Evolutionary conservation across 1,140 invertebrate genomes (phyloP), one percentile per base, ranked within the genome.

Genomic region (Dinoponera quadriceps): DNA sequence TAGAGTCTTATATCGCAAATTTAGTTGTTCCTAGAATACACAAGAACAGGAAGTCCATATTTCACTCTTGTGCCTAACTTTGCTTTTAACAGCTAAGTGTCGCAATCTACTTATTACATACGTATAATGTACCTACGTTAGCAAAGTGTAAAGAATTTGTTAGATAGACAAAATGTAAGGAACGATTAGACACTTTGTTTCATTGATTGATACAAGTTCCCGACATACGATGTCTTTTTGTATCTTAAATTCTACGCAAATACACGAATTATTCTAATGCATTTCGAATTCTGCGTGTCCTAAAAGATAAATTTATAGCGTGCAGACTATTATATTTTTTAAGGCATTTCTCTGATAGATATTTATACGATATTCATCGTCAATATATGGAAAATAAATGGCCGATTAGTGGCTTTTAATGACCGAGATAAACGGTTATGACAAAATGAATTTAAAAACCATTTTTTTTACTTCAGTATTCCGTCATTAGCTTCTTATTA

Each of bases 21-120:
- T 69, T 55, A 68, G 38, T 55, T 71, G 62, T 69, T 80, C 54
- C 75, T 80, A 78, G 22, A 57, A 80, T 55, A 78, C 11, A 20
- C 20, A 69, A 78, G 16, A 44, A 69, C 48, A 48, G 51, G 29
- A 33, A 62, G n/a, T 80, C 51, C 75, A 69, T 69, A 80, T 80
- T 80, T 80, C 65, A 69, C 38, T 80, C 25, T 69, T 14, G n/a
- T 9, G 75, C 51, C 75, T 80, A 71, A 57, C 33, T 48, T 68
- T 55, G 18, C 22, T 77, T 66, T 77, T 80, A 80, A 65, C 51
- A 80, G 16, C 18, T 80, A 80, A 80, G 65, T 44, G 13, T 71
- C 63, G 49, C 63, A 57, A 69, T 57, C 49, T 51, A 66, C 38
- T 71, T 44, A 44, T 44, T 9, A 44, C 14, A 14, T n/a, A 57